These are phyloP conservation scores for Carcinoscorpius rotundicauda DNA, from an alignment of 1,140 invertebrate species.

Conservation along the genomic window DNA sequence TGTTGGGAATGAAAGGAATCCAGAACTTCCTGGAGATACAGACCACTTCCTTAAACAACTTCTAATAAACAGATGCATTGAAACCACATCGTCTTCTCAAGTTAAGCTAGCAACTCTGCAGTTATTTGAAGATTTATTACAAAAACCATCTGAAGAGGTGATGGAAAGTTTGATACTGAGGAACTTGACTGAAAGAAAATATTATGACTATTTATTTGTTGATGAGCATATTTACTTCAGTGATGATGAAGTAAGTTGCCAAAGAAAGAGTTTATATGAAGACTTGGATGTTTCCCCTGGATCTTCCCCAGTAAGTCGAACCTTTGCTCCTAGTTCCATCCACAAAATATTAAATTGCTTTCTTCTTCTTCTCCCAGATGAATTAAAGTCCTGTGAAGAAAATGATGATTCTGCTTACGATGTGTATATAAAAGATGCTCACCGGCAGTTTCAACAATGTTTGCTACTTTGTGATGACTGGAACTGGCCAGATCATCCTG, in stretches of 20 bases:
- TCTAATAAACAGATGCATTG: constrained; percentile 47
- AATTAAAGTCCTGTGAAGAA: constrained; percentile 45
- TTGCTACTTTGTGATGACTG: constrained; percentile 33
- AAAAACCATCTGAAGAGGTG: constrained; percentile 53
- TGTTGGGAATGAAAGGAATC: constrained; percentile 45
- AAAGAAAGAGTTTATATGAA: constrained; percentile 6
- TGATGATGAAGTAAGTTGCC: constrained; percentile 40
- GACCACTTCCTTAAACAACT: constrained; percentile 41
- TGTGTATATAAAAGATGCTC: constrained; percentile 54
- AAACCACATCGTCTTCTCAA: constrained; percentile 10
- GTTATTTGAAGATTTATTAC: constrained; percentile 50
- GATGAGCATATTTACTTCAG: constrained; percentile 42
- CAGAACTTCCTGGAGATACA: constrained; percentile 38
- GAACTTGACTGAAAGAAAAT: constrained; percentile 48
- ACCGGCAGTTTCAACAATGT: constrained; percentile 40
- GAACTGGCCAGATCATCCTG: constrained; percentile 36
- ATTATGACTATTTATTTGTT: constrained; percentile 41
- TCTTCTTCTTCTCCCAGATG: constrained; percentile 52
- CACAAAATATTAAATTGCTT: constrained; percentile 50
- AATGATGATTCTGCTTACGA: constrained; percentile 52
- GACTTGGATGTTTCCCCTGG: constrained; percentile 21
- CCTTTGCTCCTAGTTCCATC: constrained; percentile 43
- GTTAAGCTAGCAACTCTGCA: constrained; percentile 44
- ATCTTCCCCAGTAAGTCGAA: constrained; percentile 33
- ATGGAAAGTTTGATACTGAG: constrained; percentile 52